Evolutionary conservation across 2,113 vertebrate species (phyloP), one percentile per base, ranked within the genome.

Genomic region (Mugil cephalus): DNA sequence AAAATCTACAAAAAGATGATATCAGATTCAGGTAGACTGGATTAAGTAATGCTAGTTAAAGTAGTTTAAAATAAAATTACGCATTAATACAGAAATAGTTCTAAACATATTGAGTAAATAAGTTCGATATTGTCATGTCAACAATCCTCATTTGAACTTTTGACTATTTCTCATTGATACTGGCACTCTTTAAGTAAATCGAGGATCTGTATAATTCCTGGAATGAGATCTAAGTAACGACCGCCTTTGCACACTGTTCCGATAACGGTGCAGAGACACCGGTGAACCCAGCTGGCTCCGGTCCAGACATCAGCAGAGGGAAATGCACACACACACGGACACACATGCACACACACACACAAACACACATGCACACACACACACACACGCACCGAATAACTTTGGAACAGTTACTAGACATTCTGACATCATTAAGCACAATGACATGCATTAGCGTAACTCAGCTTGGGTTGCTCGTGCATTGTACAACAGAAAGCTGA

Each of bases 401-500:
- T 42, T 64, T 67, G 68, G 86, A 82, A 86, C 72, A 46, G 34
- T 54, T 86, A 90, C 88, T 86, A 88, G 78, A 88, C 90, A 92
- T 93, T 93, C 90, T 90, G 87, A 90, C 87, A 88, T 71, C 79
- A 74, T 87, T 82, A 82, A 89, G 56, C 77, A 91, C 87, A 92
- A 92, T 85, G 83, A 75, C 84, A 75, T 69, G 76, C 88, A 85
- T 89, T 88, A 87, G 85, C 73, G 81, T 85, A 88, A 77, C 86
- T 54, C 80, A 78, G 85, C 85, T 94, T 91, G 48, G 66, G 90
- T 94, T 93, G 67, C 93, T 84, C 50, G 10, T 74, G 84, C 88
- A 91, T 94, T 93, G 92, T 93, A 46, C 85, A 68, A 75, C 89
- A 59, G 94, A 91, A 94, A 94, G 76, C 80, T 79, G 93, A 94